Conservation (phyloP, 2,113 vertebrate genomes). For the Phalacrocorax aristotelis region DNA sequence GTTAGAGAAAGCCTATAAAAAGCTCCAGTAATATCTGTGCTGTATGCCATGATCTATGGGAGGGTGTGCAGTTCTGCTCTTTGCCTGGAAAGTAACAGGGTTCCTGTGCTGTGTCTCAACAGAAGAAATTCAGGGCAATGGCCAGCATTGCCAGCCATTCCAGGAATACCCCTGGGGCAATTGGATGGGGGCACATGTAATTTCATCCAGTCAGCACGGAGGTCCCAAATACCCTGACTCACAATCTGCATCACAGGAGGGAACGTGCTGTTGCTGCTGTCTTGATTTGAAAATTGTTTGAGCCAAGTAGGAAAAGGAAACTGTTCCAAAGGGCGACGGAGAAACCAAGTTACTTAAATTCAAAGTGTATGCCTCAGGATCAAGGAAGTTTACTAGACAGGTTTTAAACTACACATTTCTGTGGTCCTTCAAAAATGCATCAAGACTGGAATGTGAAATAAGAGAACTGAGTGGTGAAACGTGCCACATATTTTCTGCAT, state of each 20-base stretch:
- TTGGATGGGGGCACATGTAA: neutral
- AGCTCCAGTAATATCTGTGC: neutral
- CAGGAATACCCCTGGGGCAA: neutral
- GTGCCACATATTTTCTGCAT: neutral
- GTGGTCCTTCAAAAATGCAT: slow-evolving; percentile 42
- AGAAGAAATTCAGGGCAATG: neutral
- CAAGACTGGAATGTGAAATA: slow-evolving; percentile 69
- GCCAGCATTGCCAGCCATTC: neutral
- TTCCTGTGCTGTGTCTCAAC: neutral
- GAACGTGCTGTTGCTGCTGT: neutral
- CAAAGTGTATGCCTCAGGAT: slow-evolving; percentile 55
- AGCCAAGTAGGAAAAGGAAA: slow-evolving; percentile 57
- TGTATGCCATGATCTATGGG: neutral
- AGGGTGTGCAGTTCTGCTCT: neutral
- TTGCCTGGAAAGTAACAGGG: neutral
- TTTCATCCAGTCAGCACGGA: neutral
- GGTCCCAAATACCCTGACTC: slow-evolving; percentile 5
- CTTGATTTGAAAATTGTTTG: neutral
- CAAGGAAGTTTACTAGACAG: slow-evolving; percentile 66
- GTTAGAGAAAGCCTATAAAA: slow-evolving; percentile 19
- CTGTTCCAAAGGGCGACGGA: slow-evolving; percentile 50
- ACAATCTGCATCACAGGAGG: neutral
- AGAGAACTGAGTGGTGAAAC: slow-evolving; percentile 3
- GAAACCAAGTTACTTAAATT: slow-evolving; percentile 66
- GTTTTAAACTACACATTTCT: slow-evolving; percentile 60